Conservation (phyloP, 1,140 invertebrate species). For the Aphaenogaster floridana region DNA sequence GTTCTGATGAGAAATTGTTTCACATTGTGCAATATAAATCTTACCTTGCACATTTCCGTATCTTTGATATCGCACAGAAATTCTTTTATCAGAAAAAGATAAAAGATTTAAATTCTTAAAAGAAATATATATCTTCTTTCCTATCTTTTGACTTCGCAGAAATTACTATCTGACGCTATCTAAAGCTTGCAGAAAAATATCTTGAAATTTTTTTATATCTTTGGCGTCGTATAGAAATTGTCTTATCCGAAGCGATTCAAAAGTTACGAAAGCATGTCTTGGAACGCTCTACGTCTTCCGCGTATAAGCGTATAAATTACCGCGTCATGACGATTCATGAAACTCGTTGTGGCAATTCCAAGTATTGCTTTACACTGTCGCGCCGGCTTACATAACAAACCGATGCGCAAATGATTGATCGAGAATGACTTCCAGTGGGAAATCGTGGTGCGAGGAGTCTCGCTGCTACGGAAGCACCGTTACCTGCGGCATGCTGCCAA, state of each 20-base stretch:
- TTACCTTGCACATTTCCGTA: constrained; percentile 14
- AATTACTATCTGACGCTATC: not conserved
- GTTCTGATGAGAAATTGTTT: not conserved
- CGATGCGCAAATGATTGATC: constrained; percentile 16
- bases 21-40: constrained; percentile 25
- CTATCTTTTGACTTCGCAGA: not conserved
- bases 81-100: not conserved
- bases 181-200: not conserved
- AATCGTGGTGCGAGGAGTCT: constrained; percentile 67
- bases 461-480: constrained; percentile 72
- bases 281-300: not conserved
- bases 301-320: not conserved
- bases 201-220: not conserved
- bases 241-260: not conserved
- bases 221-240: not conserved
- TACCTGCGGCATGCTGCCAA: constrained; percentile 82
- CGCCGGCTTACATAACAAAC: constrained; percentile 12
- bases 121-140: not conserved
- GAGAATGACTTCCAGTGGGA: constrained; percentile 62
- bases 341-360: constrained; percentile 8
- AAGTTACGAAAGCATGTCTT: not conserved
- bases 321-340: not conserved
- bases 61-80: constrained; percentile 20
- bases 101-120: not conserved
- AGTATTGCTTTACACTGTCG: constrained; percentile 34